Evolutionary conservation across 2,888 invertebrate genomes (phyloP).

Genomic region (Phyllotreta striolata): DNA sequence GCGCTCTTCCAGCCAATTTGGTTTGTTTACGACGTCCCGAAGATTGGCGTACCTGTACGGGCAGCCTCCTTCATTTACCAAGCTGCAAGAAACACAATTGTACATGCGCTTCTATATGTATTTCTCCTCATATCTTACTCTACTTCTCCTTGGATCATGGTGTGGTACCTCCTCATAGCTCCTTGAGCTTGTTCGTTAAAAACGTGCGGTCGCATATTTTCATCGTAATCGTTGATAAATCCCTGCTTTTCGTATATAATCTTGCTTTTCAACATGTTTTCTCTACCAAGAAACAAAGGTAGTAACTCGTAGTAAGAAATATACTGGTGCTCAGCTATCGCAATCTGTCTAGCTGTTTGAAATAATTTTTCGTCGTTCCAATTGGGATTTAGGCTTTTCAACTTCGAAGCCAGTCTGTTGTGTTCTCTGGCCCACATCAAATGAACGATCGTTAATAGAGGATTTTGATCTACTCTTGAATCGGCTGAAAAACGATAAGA

Average conservation of each 20-base stretch:
- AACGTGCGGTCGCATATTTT: constrained; percentile 51
- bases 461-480: constrained; percentile 58
- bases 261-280: constrained; percentile 19
- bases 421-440: constrained; percentile 61
- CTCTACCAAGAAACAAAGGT: constrained; percentile 50
- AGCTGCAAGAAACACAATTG: constrained; percentile 56
- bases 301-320: constrained; percentile 80
- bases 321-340: constrained; percentile 65
- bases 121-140: constrained; percentile 49
- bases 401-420: constrained; percentile 58
- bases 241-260: constrained; percentile 29
- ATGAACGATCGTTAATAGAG: constrained; percentile 59
- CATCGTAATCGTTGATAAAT: constrained; percentile 39
- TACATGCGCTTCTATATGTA: too few relatives aligned
- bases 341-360: constrained; percentile 60
- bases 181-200: constrained; percentile 57
- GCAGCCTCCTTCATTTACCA: constrained; percentile 66
- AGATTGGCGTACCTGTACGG: constrained; percentile 53
- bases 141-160: constrained; percentile 56
- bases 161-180: constrained; percentile 58
- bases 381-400: constrained; percentile 60
- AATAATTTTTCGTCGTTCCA: constrained; percentile 62
- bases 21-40: constrained; percentile 45
- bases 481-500: constrained; percentile 54
- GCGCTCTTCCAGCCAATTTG: constrained; percentile 53